Conservation (phyloP, 2,113 vertebrate species). For the Bufo gargarizans region DNA sequence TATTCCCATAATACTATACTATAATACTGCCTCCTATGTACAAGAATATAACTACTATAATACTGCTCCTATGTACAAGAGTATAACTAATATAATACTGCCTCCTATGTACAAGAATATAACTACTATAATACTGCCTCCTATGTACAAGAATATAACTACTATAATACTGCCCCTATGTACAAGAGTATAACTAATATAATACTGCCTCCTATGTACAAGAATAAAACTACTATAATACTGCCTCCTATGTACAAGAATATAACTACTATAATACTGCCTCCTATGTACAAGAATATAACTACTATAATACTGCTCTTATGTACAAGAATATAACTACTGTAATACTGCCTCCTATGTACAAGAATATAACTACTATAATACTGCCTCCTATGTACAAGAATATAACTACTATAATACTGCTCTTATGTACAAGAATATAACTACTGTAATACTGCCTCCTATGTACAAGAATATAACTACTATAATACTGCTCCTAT, state of each 20-base stretch:
- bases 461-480: not conserved
- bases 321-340: constrained; percentile 4
- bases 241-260: not conserved
- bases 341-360: not conserved
- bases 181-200: too few species aligned
- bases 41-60: not conserved
- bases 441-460: not conserved
- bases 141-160: constrained; percentile 4
- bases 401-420: constrained; percentile 20
- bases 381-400: not conserved
- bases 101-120: not conserved
- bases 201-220: too few species aligned
- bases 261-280: constrained; percentile 5
- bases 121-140: not conserved
- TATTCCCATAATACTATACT: too few species aligned
- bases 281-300: constrained; percentile 4
- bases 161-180: not conserved
- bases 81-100: too few species aligned
- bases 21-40: too few species aligned
- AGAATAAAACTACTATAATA: too few species aligned
- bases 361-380: constrained; percentile 7
- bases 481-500: not conserved
- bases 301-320: not conserved
- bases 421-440: too few species aligned
- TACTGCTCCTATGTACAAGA: not conserved